These are phyloP conservation scores for Arctia plantaginis DNA, from an alignment of 2,888 invertebrate genomes.

Conservation along the genomic window DNA sequence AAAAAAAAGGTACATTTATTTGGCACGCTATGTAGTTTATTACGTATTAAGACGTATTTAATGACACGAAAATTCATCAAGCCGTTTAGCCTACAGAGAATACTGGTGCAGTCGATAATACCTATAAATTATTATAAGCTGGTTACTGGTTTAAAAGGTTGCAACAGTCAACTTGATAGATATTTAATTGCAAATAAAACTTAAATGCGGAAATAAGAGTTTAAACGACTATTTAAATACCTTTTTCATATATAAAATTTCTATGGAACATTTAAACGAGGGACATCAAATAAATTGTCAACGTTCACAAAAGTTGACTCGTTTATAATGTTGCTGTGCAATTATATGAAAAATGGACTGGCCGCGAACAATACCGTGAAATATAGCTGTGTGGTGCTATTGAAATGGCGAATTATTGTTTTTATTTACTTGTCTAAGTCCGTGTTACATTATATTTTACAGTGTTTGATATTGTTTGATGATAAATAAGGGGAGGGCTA, in stretches of 20 bases:
- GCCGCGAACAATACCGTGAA: conserved; percentile 53
- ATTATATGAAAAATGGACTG: conserved; percentile 61
- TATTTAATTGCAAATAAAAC: conserved; percentile 37
- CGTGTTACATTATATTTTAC: neutral
- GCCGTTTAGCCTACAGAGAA: too few species aligned
- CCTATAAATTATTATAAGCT: neutral
- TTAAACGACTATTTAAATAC: conserved; percentile 31
- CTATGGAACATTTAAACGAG: conserved; percentile 39
- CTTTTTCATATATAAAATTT: conserved; percentile 20
- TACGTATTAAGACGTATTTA: too few species aligned
- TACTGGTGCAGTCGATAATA: too few species aligned
- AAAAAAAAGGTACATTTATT: too few species aligned
- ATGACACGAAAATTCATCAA: too few species aligned
- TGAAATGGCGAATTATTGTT: conserved; percentile 44
- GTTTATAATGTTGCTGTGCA: conserved; percentile 48
- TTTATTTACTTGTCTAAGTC: conserved; percentile 34
- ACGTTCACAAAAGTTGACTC: conserved; percentile 45
- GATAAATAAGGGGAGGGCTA: neutral
- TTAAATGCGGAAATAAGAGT: conserved; percentile 29
- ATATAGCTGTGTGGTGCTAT: conserved; percentile 43
- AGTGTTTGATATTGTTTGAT: neutral
- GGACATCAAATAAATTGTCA: conserved; percentile 50
- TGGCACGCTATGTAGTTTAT: too few species aligned
- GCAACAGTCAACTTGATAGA: neutral
- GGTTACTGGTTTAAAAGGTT: neutral